Base-by-base conservation (phyloP, 2,797 vertebrate genomes). In the Loriculus beryllinus region DNA sequence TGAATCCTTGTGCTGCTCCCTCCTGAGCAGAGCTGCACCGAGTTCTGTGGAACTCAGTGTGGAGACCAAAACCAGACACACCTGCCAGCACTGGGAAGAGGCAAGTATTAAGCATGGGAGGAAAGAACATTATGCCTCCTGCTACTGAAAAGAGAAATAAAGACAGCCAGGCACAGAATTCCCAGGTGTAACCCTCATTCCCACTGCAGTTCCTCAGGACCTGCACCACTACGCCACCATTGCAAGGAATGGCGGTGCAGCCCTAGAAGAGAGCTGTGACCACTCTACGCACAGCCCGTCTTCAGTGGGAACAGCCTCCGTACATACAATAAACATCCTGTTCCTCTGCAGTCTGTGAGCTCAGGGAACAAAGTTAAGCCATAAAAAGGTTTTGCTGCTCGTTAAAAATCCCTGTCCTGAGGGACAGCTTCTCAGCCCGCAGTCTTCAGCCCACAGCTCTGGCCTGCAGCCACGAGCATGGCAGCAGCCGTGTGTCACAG, bases 361-460 rank as follows among this genome's bases (percentile, higher is more conserved):
- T 82, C 76, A 60, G 60, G 69, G 85, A 91, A 91, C 42, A 89
- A 96, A 94, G 76, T 70, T 33, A 68, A 78, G 72, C 68, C 82
- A 57, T 78, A 56, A 85, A 95, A 93, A 77, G 54, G 26, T 54
- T 82, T 79, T 67, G 49, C 31, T 54, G 33, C 37, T 75, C 49
- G 17, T 74, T 74, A 81, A 57, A 84, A 87, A 69, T 81, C 69
- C n/a, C 54, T 4, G 35, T 90, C 83, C 69, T 63, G 74, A 54
- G 52, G 70, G 42, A 82, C 3, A 0, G n/a, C 39, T 37, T 19
- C 78, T 81, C 48, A 64, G 56, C 16, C n/a, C 1, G 8, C 19
- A 23, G n/a, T 5, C 40, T 42, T 89, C 82, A 92, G 51, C n/a
- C n/a, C 0, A 0, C 0, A 0, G 35, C 49, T 56, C 71, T 82